A percentile compares a stretch with the other conserved stretches of the same genome.
Evolutionary conservation across 2,888 invertebrate species (phyloP).

Genomic region (Siphlonurus alternatus): DNA sequence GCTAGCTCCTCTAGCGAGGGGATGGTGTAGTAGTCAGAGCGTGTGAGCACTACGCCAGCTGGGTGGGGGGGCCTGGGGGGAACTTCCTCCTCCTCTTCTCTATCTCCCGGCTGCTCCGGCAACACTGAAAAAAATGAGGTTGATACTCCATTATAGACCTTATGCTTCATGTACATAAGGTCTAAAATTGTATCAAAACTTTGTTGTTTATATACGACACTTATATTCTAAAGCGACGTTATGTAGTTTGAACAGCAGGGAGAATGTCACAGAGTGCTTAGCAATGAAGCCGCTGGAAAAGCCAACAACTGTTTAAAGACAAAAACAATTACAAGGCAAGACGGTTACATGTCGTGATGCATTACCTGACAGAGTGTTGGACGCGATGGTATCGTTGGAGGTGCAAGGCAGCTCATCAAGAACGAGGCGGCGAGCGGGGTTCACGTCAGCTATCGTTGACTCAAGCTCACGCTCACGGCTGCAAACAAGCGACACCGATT

Average conservation of each 20-base stretch:
- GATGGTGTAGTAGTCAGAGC: slow-evolving; percentile 81
- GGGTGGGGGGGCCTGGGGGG: slow-evolving; percentile 36
- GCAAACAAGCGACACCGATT: no score
- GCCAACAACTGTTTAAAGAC: no score
- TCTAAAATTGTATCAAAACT: no score
- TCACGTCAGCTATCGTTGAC: background rate
- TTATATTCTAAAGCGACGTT: no score
- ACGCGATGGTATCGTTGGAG: background rate
- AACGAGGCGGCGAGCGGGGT: background rate
- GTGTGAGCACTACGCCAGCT: slow-evolving; percentile 56
- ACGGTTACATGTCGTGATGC: no score
- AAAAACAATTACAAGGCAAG: no score
- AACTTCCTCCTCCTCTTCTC: slow-evolving; percentile 12
- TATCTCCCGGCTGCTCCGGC: no score
- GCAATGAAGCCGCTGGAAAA: no score
- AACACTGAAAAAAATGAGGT: background rate
- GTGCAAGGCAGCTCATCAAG: background rate
- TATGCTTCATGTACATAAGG: no score
- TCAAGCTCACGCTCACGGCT: background rate
- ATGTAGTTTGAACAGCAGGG: background rate
- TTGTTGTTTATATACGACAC: no score
- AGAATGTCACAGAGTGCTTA: no score
- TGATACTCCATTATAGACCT: no score
- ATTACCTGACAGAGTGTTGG: background rate
- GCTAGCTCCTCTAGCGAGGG: slow-evolving; percentile 69